Evolutionary conservation across 2,888 invertebrate species (phyloP).

Genomic region (Xestia sexstrigata): DNA sequence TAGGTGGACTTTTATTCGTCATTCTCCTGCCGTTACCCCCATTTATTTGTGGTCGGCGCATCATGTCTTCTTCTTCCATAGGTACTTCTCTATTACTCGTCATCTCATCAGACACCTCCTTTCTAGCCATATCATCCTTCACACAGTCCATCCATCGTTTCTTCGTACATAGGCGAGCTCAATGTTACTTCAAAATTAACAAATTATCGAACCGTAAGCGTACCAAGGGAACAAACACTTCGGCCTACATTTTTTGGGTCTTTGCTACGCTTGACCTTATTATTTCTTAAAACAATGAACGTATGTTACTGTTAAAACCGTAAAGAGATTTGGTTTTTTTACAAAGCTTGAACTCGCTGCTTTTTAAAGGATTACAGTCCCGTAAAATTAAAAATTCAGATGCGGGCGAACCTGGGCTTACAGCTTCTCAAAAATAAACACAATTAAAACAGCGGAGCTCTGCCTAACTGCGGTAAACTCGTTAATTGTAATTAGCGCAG

Average conservation of each 20-base stretch:
- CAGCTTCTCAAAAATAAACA: conserved; percentile 46
- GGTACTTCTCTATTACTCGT: no score
- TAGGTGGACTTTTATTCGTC: neutral
- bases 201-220: no score
- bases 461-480: conserved; percentile 39
- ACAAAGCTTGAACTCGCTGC: neutral
- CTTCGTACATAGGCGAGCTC: no score
- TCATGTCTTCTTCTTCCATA: no score
- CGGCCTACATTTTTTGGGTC: neutral
- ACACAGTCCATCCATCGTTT: no score
- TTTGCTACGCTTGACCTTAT: neutral
- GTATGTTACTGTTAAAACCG: neutral
- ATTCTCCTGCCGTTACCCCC: no score
- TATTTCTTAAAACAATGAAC: neutral
- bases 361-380: conserved; percentile 2
- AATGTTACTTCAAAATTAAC: no score
- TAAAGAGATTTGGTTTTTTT: conserved; percentile 7
- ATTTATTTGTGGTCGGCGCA: no score
- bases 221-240: no score
- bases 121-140: no score
- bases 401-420: conserved; percentile 1
- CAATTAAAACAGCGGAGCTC: conserved; percentile 32
- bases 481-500: conserved; percentile 47
- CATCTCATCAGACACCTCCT: no score
- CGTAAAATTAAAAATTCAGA: conserved; percentile 29